Percentiles rank a stretch among this genome's conserved stretches.
Evolutionary conservation across 2,888 invertebrate species (phyloP).

Genomic region (Coenonympha glycerion): DNA sequence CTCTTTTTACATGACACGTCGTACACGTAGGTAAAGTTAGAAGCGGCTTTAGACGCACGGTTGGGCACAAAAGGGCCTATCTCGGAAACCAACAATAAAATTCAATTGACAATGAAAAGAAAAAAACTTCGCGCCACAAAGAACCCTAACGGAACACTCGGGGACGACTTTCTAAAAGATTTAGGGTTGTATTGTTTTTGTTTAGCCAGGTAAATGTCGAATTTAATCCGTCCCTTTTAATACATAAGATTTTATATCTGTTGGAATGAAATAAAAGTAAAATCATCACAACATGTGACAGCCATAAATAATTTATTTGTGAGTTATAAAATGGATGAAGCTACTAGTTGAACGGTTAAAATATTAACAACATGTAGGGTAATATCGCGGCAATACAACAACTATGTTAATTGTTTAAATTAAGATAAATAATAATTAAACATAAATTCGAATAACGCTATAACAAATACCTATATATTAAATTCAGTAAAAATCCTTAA

Average conservation of each 20-base stretch:
- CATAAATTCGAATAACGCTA: too few relatives aligned
- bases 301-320: constrained; percentile 2
- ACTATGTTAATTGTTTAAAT: too few relatives aligned
- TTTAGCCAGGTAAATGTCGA: constrained; percentile 38
- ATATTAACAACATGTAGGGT: too few relatives aligned
- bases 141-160: constrained; percentile 60
- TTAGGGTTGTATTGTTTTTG: constrained; percentile 63
- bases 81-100: constrained; percentile 74
- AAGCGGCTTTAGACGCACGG: constrained; percentile 71
- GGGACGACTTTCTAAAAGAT: constrained; percentile 65
- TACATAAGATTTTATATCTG: not conserved
- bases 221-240: constrained; percentile 42
- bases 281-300: constrained; percentile 3
- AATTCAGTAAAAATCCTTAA: too few relatives aligned
- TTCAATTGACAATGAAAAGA: constrained; percentile 71
- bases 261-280: not conserved
- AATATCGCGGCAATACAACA: too few relatives aligned
- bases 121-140: constrained; percentile 57
- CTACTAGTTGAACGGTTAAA: too few relatives aligned
- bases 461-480: too few relatives aligned
- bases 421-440: too few relatives aligned
- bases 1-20: too few relatives aligned
- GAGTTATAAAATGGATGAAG: too few relatives aligned
- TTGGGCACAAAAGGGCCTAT: constrained; percentile 70
- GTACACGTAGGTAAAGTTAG: constrained; percentile 50